phyloP scores from a whole-genome alignment of 2,888 invertebrate genomes.

The Andrena praecox region DNA sequence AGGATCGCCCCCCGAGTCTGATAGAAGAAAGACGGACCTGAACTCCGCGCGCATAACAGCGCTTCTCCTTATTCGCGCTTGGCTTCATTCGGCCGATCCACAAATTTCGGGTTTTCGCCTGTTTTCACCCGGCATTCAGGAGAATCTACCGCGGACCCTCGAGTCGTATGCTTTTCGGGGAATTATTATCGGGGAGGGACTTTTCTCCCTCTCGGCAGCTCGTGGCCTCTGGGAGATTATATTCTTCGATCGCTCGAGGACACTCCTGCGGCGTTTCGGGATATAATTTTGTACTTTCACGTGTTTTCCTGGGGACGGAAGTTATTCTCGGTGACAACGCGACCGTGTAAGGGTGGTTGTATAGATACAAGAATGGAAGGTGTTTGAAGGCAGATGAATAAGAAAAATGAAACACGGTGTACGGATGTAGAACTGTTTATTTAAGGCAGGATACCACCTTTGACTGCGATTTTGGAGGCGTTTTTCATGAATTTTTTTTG shows the following conservation, averaged over 20 bases:
- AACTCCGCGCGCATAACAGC: slow-evolving; percentile 33
- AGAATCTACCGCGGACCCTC: slow-evolving; percentile 33
- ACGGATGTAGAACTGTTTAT: too few relatives aligned
- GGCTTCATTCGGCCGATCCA: slow-evolving; percentile 65
- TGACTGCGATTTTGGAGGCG: too few relatives aligned
- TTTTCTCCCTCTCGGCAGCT: neutral
- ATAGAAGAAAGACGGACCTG: slow-evolving; percentile 64
- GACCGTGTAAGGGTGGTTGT: neutral
- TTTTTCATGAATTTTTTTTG: too few relatives aligned
- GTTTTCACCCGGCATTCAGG: slow-evolving; percentile 67
- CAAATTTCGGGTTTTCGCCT: slow-evolving; percentile 61
- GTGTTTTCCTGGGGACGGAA: neutral
- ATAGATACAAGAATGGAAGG: neutral
- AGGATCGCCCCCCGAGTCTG: slow-evolving; percentile 55
- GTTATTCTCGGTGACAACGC: neutral
- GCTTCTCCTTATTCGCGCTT: slow-evolving; percentile 69
- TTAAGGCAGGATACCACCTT: too few relatives aligned
- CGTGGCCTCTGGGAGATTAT: neutral
- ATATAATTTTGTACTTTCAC: neutral
- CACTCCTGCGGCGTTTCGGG: neutral
- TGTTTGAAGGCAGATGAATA: neutral
- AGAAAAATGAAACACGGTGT: neutral
- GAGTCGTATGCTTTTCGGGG: neutral
- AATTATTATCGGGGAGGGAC: slow-evolving; percentile 3
- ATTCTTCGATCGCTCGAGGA: neutral